phyloP scores from a whole-genome alignment of 2,888 invertebrate species.

The Lamellibrachia satsuma region DNA sequence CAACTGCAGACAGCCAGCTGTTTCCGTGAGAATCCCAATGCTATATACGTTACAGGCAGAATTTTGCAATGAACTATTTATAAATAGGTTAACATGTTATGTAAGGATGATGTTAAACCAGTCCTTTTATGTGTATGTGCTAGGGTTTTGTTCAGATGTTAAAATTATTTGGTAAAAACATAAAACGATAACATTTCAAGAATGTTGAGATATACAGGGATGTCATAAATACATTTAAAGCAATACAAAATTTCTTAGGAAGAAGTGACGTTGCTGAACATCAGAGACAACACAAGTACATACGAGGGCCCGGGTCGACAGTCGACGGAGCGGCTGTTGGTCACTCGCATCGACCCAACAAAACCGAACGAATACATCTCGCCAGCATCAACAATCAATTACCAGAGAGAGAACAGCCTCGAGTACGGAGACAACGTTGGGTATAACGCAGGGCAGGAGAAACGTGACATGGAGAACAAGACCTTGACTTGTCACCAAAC shows the following conservation, averaged over 20 bases:
- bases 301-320: conserved; percentile 50
- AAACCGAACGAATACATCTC: conserved; percentile 47
- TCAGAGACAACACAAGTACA: conserved; percentile 48
- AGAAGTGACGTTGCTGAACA: conserved; percentile 52
- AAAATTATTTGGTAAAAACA: background rate
- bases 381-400: conserved; percentile 46
- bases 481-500: background rate
- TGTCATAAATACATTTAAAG: background rate
- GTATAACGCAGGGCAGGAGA: conserved; percentile 52
- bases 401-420: conserved; percentile 47
- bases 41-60: background rate
- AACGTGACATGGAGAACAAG: conserved; percentile 17
- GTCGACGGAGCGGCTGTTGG: conserved; percentile 40
- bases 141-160: background rate
- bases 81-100: background rate
- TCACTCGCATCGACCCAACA: conserved; percentile 27
- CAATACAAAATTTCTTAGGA: conserved; percentile 44
- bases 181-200: background rate
- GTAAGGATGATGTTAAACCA: background rate
- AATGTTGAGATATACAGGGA: background rate
- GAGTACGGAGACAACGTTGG: conserved; percentile 59
- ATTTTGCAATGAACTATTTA: background rate
- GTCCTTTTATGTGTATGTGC: background rate
- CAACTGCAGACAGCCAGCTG: conserved; percentile 50
- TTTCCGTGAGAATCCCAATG: background rate